Base-by-base conservation (phyloP, 2,797 vertebrate species). In the Scolopax bukidnonensis region DNA sequence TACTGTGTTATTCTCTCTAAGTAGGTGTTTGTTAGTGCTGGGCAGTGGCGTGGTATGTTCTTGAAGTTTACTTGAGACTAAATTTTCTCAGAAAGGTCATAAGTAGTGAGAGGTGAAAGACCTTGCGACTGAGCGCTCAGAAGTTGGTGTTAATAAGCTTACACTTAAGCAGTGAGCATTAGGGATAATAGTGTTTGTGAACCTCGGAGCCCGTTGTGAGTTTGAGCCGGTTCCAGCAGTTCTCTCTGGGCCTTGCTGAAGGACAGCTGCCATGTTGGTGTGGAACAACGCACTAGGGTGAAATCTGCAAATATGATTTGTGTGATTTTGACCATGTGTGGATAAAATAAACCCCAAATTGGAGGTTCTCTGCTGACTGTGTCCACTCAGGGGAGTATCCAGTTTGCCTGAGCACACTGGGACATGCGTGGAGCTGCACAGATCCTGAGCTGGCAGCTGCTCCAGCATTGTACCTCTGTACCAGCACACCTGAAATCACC, bases 141-240 rank as follows among this genome's bases (percentile, higher is more conserved):
- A 93, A 95, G 78, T 70, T 93, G 94, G 36, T 1, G 10, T 90
- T 96, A 97, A 96, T 97, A 76, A 93, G 96, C 96, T 97, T 97
- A 95, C 77, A 40, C 41, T 69, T 95, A 96, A 95, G 94, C 70
- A 0, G 78, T 33, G 83, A 77, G 90, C 78, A 85, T 93, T 94
- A 93, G 85, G 50, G 77, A 84, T 96, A 86, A 95, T 94, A 67
- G 67, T 60, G 61, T 80, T 92, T 95, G 91, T 81, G 84, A 92
- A 88, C 77, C 80, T 53, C 4, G 11, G 32, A 16, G 71, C 41
- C 60, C 1, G 1, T 25, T 60, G 51, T 40, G 81, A 70, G 47
- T 53, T 86, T 75, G 93, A 90, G 76, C 60, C 0, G 0, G 10
- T 83, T 94, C 87, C 89, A 88, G 79, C 43, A 32, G 57, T 45